Percentiles rank a stretch among this genome's conserved stretches.
Evolutionary conservation across 1,140 invertebrate genomes (phyloP).

Genomic region (Antheraea mylitta): DNA sequence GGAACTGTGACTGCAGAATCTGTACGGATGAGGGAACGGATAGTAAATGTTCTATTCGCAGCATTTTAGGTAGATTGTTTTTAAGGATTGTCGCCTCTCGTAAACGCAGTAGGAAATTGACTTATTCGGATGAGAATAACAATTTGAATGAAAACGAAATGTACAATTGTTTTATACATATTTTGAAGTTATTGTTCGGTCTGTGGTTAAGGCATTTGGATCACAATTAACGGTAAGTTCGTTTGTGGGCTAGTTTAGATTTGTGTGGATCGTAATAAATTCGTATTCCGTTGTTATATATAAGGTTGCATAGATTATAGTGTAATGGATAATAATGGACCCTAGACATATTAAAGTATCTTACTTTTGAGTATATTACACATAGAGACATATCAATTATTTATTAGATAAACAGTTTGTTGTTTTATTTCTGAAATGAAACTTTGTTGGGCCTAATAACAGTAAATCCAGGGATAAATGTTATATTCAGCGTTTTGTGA

Average conservation of each 20-base stretch:
- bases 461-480: no score
- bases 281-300: background rate
- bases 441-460: no score
- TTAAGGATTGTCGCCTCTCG: conserved; percentile 51
- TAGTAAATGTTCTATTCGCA: conserved; percentile 41
- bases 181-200: conserved; percentile 61
- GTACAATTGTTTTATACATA: conserved; percentile 54
- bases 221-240: conserved; percentile 42
- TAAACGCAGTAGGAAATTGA: conserved; percentile 47
- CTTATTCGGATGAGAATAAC: conserved; percentile 60
- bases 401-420: background rate
- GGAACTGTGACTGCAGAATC: conserved; percentile 63
- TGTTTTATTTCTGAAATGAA: no score
- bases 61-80: conserved; percentile 49
- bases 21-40: conserved; percentile 48
- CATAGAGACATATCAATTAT: background rate
- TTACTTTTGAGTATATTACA: no score
- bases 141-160: conserved; percentile 61
- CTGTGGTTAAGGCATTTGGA: conserved; percentile 69
- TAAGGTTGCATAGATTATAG: background rate
- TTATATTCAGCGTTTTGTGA: no score
- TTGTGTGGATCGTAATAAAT: background rate
- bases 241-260: conserved; percentile 4
- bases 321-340: background rate
- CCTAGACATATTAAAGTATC: background rate